phyloP scores from a whole-genome alignment of 2,113 vertebrate genomes.

The Lota lota region DNA sequence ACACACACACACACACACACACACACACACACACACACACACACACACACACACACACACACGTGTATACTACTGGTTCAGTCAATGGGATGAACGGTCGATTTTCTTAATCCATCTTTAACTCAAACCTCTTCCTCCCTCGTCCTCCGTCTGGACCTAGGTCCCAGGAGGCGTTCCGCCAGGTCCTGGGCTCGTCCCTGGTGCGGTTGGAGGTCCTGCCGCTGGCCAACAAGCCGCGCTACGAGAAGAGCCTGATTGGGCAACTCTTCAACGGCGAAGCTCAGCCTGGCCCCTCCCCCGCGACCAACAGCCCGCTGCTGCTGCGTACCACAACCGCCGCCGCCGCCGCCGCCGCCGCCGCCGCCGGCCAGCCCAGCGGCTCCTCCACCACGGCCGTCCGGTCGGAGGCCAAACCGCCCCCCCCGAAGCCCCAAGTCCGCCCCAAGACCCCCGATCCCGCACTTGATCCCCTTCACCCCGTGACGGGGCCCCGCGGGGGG shows the following conservation, averaged over 20 bases:
- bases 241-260: constrained; percentile 89
- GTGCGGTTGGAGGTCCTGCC: constrained; percentile 81
- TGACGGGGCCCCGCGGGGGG: not conserved
- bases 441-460: constrained; percentile 30
- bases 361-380: constrained; percentile 28
- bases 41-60: too few species aligned
- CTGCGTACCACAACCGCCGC: constrained; percentile 35
- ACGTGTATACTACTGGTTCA: too few species aligned
- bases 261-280: constrained; percentile 69
- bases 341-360: not conserved
- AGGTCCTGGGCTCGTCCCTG: constrained; percentile 78
- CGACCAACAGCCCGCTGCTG: constrained; percentile 67
- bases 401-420: not conserved
- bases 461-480: not conserved
- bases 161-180: constrained; percentile 90
- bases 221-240: constrained; percentile 74
- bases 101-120: too few species aligned
- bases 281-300: constrained; percentile 54
- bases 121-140: constrained; percentile 1
- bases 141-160: constrained; percentile 55
- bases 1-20: too few species aligned
- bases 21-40: too few species aligned
- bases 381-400: not conserved
- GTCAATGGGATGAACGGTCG: too few species aligned
- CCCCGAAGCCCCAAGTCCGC: not conserved